Evolutionary conservation across 2,888 invertebrate species (phyloP), one percentile per base, ranked within the genome.

Genomic region (Periphyllus acericola): DNA sequence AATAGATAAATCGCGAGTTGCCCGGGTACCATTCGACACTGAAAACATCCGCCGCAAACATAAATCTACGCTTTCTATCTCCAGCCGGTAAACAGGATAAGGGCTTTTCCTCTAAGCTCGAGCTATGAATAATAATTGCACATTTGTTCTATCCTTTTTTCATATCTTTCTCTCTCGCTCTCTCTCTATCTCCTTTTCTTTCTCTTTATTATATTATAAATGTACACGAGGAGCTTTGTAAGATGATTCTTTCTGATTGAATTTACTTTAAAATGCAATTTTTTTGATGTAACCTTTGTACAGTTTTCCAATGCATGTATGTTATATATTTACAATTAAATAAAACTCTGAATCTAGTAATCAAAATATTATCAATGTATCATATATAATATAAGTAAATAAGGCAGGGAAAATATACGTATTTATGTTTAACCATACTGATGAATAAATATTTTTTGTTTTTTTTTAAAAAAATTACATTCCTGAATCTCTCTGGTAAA

Each of bases 101-200:
- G 32, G 32, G 4, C 9, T 60, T 71, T 25, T 32, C 14, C 71
- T 71, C 17, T 68, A 68, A 71, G 71, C 32, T 17, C 29, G 17
- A 71, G 32, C 32, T 71, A 71, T 71, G 32, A 71, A 71, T 71
- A 32, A 71, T 32, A 71, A 71, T 71, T 32, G 71, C 71, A 71
- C 32, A 17, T 71, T 32, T 29, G 14, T 71, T 32, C 11, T 29
- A 71, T 29, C 17, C 3, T 17, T 25, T 60, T 32, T 14, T 29
- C 11, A n/a, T n/a, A n/a, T 29, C 1, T n/a, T 29, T 9, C 32
- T 29, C 3, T 0, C 5, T 71, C 4, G 11, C 29, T 32, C 25
- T 71, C 32, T 1, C 14, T 17, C 17, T 11, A n/a, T 68, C 29
- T 66, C 25, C 3, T 3, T 55, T 55, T 36, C 36, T 3, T 5